phyloP scores from a whole-genome alignment of 2,888 invertebrate species.

The Sphecodes monilicornis region DNA sequence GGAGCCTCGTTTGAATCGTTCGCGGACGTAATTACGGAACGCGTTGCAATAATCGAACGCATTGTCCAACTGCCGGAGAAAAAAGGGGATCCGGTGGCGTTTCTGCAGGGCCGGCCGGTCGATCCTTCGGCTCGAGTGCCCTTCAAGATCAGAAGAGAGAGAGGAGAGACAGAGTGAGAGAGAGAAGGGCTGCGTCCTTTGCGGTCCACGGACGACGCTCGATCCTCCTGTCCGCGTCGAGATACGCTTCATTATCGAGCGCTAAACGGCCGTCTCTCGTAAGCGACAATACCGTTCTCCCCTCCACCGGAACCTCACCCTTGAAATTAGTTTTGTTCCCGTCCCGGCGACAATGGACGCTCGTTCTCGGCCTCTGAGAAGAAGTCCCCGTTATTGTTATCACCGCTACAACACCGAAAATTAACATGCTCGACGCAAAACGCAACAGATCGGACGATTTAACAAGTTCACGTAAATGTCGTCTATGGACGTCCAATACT shows the following conservation, averaged over 20 bases:
- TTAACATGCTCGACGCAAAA: not conserved
- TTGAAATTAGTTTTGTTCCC: constrained; percentile 74
- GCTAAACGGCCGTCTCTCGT: constrained; percentile 65
- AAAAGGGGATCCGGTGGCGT: constrained; percentile 41
- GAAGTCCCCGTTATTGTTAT: not conserved
- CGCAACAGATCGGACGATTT: no score
- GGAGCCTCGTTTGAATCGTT: not conserved
- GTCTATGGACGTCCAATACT: no score
- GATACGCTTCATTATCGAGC: constrained; percentile 69
- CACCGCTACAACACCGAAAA: not conserved
- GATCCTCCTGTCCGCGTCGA: constrained; percentile 45
- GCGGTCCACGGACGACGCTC: constrained; percentile 42
- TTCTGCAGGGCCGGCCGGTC: constrained; percentile 50
- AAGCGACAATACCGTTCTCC: constrained; percentile 57
- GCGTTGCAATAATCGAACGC: constrained; percentile 62
- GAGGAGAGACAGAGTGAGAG: constrained; percentile 9
- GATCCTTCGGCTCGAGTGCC: constrained; percentile 57
- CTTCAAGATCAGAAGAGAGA: constrained; percentile 45
- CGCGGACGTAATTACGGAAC: constrained; percentile 55
- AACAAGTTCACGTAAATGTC: no score
- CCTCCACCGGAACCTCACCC: constrained; percentile 39
- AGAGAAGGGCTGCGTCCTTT: constrained; percentile 12
- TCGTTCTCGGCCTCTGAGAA: constrained; percentile 40
- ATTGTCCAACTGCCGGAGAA: constrained; percentile 52
- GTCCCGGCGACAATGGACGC: constrained; percentile 63